Percentiles rank a stretch among this genome's conserved stretches.
These are phyloP conservation scores for Pteropus alecto DNA, from an alignment of 2,113 vertebrate species.

Conservation along the genomic window DNA sequence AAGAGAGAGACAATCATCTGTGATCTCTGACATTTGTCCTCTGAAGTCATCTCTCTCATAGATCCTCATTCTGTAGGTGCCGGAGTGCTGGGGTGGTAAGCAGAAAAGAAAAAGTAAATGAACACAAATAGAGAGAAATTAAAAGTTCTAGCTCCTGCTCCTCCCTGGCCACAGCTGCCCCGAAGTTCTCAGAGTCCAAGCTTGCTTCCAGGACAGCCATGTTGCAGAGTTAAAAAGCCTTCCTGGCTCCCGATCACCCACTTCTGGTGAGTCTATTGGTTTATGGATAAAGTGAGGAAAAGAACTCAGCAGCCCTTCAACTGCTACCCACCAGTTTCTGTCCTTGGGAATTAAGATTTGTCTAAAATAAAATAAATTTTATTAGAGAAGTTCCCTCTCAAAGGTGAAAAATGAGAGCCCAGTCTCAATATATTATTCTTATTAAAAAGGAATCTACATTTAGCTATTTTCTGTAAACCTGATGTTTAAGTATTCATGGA, in stretches of 20 bases:
- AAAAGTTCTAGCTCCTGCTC: background rate
- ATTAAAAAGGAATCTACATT: background rate
- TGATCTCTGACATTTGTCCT: conserved; percentile 87
- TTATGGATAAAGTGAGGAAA: background rate
- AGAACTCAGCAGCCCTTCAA: background rate
- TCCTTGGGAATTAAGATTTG: background rate
- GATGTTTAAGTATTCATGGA: background rate
- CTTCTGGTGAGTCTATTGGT: background rate
- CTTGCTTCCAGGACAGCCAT: background rate
- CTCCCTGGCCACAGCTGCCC: background rate
- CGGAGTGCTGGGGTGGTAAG: conserved; percentile 78
- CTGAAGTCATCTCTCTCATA: conserved; percentile 87
- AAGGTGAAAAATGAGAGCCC: background rate
- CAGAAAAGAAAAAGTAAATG: background rate
- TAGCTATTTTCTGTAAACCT: background rate
- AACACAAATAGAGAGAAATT: background rate
- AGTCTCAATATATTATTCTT: background rate
- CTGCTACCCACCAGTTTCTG: background rate
- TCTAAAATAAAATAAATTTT: background rate
- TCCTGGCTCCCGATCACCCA: fast-evolving
- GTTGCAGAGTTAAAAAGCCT: background rate
- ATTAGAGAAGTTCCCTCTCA: background rate
- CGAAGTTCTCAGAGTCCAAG: background rate
- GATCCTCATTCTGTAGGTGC: conserved; percentile 85
- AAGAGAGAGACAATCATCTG: conserved; percentile 85